phyloP scores from a whole-genome alignment of 1,140 invertebrate genomes.

The Neodiprion virginianus region DNA sequence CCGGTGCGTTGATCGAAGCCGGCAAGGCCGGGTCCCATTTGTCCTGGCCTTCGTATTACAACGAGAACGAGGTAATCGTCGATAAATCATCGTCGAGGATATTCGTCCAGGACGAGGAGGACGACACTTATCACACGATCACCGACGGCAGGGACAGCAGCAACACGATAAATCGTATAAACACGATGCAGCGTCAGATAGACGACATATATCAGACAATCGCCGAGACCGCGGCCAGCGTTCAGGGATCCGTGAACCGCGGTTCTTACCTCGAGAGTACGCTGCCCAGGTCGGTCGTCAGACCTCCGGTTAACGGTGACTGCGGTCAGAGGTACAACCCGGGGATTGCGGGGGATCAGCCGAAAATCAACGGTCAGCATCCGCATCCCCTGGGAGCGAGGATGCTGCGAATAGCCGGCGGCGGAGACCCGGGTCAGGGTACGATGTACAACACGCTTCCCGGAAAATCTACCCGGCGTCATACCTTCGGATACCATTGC shows the following conservation, averaged over 20 bases:
- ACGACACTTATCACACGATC: constrained; percentile 23
- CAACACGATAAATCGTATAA: constrained; percentile 54
- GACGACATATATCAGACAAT: constrained; percentile 59
- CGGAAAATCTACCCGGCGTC: constrained; percentile 41
- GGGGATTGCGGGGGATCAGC: constrained; percentile 30
- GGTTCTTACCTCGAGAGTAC: constrained; percentile 45
- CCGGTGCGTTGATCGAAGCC: constrained; percentile 36
- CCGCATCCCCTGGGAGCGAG: constrained; percentile 34
- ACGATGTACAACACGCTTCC: constrained; percentile 38
- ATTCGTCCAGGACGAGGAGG: constrained; percentile 9
- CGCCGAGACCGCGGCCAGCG: constrained; percentile 45
- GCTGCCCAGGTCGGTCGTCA: constrained; percentile 35
- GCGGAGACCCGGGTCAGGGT: constrained; percentile 33
- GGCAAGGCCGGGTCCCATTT: constrained; percentile 58
- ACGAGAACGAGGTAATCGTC: constrained; percentile 42
- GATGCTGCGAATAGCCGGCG: constrained; percentile 43
- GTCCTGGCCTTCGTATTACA: constrained; percentile 72
- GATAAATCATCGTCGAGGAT: constrained; percentile 22
- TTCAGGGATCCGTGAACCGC: constrained; percentile 38
- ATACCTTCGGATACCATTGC: constrained; percentile 26
- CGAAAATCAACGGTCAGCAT: constrained; percentile 36
- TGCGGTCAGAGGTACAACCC: constrained; percentile 24
- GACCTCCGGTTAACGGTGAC: constrained; percentile 19
- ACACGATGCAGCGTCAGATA: constrained; percentile 54
- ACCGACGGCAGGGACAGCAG: constrained; percentile 35